Conservation (phyloP, 2,113 vertebrate genomes). For the Serilophus lunatus region DNA sequence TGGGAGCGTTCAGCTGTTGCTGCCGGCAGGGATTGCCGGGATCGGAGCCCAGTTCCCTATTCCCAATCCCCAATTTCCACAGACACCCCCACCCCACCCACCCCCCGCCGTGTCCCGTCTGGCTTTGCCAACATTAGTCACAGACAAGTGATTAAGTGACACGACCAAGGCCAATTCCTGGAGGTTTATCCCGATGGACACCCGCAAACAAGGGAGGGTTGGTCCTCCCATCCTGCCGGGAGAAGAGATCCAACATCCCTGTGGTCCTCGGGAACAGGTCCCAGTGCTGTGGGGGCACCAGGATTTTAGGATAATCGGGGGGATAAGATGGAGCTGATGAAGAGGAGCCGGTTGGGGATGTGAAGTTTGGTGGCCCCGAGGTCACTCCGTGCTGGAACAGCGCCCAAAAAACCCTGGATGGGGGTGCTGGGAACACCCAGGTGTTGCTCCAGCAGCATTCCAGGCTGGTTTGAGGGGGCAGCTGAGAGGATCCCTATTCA, state of each 20-base stretch:
- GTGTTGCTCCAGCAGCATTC: background rate
- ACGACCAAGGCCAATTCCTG: background rate
- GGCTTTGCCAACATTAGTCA: rapidly evolving
- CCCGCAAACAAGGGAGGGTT: background rate
- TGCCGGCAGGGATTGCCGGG: rapidly evolving
- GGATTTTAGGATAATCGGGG: rapidly evolving
- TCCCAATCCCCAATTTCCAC: background rate
- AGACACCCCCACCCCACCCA: no score
- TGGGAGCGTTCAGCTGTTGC: background rate
- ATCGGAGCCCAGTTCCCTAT: background rate
- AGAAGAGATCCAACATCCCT: background rate
- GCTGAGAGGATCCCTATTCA: background rate
- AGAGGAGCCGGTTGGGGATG: background rate
- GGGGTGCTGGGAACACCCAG: background rate
- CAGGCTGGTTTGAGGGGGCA: rapidly evolving
- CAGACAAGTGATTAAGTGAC: rapidly evolving
- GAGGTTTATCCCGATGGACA: rapidly evolving
- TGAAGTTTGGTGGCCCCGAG: background rate
- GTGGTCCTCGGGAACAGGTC: rapidly evolving
- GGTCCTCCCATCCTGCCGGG: background rate
- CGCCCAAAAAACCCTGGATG: rapidly evolving
- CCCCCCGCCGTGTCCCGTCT: rapidly evolving
- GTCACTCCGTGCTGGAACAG: background rate
- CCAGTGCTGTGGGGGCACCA: rapidly evolving
- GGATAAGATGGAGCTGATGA: background rate